Evolutionary conservation across 2,888 invertebrate species (phyloP).

Genomic region (Petrophora chlorosata): DNA sequence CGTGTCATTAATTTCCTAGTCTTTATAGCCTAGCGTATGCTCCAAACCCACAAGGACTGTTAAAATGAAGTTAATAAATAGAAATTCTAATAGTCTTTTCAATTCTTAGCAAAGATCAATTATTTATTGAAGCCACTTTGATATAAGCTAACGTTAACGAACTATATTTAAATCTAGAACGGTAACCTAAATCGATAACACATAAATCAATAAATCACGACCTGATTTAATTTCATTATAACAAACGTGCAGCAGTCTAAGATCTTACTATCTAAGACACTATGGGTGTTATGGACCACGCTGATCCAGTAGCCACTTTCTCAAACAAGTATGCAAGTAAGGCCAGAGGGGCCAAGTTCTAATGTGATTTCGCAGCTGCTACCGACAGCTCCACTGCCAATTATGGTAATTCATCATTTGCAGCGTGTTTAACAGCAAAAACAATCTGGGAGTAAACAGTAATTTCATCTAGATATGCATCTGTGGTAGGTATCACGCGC

Average conservation of each 20-base stretch:
- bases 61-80: no score
- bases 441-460: not conserved
- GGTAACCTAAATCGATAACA: conserved; percentile 11
- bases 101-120: not conserved
- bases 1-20: no score
- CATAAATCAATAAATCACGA: conserved; percentile 6
- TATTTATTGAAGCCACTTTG: no score
- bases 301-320: conserved; percentile 32
- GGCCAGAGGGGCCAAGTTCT: conserved; percentile 28
- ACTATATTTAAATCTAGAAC: conserved; percentile 6
- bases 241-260: conserved; percentile 8
- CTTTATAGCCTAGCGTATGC: no score
- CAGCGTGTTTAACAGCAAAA: not conserved
- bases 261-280: conserved; percentile 17
- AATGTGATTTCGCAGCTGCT: conserved; percentile 22
- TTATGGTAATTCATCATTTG: conserved; percentile 19
- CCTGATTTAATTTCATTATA: conserved; percentile 12
- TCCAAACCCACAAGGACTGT: no score
- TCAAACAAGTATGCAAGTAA: conserved; percentile 32
- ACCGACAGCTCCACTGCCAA: conserved; percentile 12
- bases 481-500: no score
- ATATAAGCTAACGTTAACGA: conserved; percentile 8
- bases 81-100: no score
- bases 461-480: not conserved
- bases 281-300: conserved; percentile 9